A percentile compares a stretch with the other conserved stretches of the same genome.
phyloP scores from a whole-genome alignment of 2,113 vertebrate species.

The Asarcornis scutulata region DNA sequence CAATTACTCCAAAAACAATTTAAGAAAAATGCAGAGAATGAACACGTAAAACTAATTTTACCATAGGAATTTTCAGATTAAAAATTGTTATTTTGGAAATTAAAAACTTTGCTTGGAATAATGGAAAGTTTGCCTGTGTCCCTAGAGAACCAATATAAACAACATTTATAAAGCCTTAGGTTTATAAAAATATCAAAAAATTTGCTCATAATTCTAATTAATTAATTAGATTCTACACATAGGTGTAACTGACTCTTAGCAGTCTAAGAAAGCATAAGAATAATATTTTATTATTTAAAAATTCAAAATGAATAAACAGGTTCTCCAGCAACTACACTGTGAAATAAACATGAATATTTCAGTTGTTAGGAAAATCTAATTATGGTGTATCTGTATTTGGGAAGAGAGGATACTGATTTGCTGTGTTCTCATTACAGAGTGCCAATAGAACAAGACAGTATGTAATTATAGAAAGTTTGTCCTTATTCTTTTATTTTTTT shows the following conservation, averaged over 20 bases:
- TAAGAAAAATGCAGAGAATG: neutral
- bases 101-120: neutral
- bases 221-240: neutral
- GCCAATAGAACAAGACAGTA: neutral
- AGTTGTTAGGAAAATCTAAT: neutral
- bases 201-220: neutral
- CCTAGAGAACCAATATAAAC: neutral
- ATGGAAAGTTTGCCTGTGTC: neutral
- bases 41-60: neutral
- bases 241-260: neutral
- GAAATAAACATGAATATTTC: neutral
- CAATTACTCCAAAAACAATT: neutral
- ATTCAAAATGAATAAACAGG: neutral
- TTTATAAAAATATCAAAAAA: neutral
- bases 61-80: neutral
- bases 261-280: neutral
- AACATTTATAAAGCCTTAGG: neutral
- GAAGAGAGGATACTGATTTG: neutral
- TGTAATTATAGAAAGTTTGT: neutral
- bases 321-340: neutral
- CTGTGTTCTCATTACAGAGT: neutral
- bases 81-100: neutral
- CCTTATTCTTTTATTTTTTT: neutral
- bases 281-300: neutral
- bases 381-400: neutral